A percentile compares a stretch with the other conserved stretches of the same genome.
Conservation (phyloP, 2,113 vertebrate genomes). For the Odontesthes bonariensis region DNA sequence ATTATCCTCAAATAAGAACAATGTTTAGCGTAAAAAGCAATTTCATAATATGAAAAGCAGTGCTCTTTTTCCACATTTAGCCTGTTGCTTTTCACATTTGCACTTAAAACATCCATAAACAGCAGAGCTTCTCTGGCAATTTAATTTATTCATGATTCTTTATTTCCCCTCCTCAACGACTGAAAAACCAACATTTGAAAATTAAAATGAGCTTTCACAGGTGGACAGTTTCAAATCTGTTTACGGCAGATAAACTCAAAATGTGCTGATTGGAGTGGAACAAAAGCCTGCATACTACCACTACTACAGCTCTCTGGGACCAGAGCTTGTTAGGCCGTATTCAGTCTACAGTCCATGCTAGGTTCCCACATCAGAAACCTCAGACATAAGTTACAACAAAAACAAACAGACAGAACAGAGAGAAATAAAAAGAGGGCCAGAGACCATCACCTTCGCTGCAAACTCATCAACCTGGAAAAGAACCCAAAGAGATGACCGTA, state of each 20-base stretch:
- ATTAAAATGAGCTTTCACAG: not conserved
- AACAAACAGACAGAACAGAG: constrained; percentile 74
- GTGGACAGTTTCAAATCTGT: not conserved
- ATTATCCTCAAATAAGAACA: too few species aligned
- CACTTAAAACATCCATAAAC: not conserved
- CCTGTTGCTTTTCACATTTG: not conserved
- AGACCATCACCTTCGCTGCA: constrained; percentile 87
- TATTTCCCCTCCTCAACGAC: too few species aligned
- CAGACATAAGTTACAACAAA: constrained; percentile 72
- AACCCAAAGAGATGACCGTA: constrained; percentile 83
- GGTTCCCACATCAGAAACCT: constrained; percentile 83
- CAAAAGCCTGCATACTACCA: constrained; percentile 60
- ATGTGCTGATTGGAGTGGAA: constrained; percentile 35
- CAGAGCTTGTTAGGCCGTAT: constrained; percentile 64
- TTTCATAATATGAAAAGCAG: not conserved
- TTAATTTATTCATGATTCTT: not conserved
- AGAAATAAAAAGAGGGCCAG: constrained; percentile 82
- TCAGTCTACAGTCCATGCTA: constrained; percentile 80
- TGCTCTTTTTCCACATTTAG: not conserved
- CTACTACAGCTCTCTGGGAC: constrained; percentile 31
- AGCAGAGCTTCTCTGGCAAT: not conserved
- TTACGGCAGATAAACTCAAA: constrained; percentile 8
- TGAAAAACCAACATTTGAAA: not conserved
- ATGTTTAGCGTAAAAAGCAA: not conserved
- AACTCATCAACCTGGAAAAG: constrained; percentile 91